Evolutionary conservation across 2,888 invertebrate species (phyloP), one percentile per base, ranked within the genome.

Genomic region (Cenopis cana): DNA sequence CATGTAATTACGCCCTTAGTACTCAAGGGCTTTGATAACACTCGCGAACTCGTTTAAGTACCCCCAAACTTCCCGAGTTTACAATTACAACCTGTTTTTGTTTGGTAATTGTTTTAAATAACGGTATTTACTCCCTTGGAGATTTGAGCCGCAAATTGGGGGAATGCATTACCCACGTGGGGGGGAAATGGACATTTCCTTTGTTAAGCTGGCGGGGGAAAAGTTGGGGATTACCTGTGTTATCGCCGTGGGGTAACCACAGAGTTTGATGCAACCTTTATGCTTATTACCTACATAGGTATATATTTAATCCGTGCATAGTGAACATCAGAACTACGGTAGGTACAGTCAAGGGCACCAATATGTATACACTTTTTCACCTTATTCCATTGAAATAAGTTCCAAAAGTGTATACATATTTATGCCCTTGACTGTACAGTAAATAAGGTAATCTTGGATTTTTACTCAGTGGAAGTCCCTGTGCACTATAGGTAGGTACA

Each of bases 51-150:
- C 71, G 66, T 67, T 71, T 71, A 71, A 71, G 67, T 70, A 71
- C 66, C 71, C 71, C 50, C 10, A 61, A 71, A 71, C 65, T 69
- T 62, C 62, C 29, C 29, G 57, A 49, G 67, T 71, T 67, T 67
- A 71, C 71, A 71, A 71, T 71, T 71, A 71, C 71, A 71, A 46
- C 8, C 61, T 71, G 71, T 71, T 71, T 71, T 71, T 71, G 71
- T 71, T 71, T 66, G 66, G 20, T 29, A 70, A 66, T 67, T 71
- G 67, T 71, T 71, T 71, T 71, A 71, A 71, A 60, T 70, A 69
- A 65, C 65, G 20, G 69, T 65, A 65, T 65, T 69, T 69, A 59
- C 65, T 55, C 68, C 57, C 62, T 57, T 33, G 46, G 64, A 57
- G 64, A 59, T 65, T 65, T 65, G 50, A 10, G 33, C 69, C 57